A percentile compares a stretch with the other conserved stretches of the same genome.
Conservation (phyloP, 2,888 invertebrate genomes). For the Drosophila subsilvestris region DNA sequence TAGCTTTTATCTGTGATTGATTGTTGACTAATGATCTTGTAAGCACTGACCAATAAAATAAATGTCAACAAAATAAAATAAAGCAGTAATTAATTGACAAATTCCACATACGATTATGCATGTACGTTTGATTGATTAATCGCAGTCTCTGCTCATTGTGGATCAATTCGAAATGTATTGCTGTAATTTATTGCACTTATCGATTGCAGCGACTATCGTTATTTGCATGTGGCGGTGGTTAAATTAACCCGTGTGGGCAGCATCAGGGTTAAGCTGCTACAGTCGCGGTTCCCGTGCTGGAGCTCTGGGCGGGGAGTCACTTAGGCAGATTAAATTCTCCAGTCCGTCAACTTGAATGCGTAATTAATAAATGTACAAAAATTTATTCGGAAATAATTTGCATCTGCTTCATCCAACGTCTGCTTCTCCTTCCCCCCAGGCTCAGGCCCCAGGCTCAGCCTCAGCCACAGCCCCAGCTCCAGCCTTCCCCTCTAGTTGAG, state of each 20-base stretch:
- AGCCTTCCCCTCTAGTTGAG: conserved; percentile 6
- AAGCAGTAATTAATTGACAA: background rate
- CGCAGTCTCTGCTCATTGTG: background rate
- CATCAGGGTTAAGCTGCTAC: background rate
- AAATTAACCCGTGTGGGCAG: background rate
- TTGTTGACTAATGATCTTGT: background rate
- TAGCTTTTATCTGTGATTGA: background rate
- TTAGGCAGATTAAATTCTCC: conserved; percentile 53
- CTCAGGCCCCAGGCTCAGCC: background rate
- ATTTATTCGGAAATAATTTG: conserved; percentile 47
- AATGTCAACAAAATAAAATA: background rate
- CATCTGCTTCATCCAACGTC: conserved; percentile 19
- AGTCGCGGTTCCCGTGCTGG: background rate
- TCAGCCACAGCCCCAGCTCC: background rate
- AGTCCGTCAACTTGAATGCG: conserved; percentile 52
- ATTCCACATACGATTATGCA: background rate
- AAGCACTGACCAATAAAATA: conserved; percentile 1
- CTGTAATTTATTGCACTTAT: too few relatives aligned
- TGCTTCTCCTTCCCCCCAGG: background rate
- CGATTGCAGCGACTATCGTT: too few relatives aligned
- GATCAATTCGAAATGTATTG: background rate
- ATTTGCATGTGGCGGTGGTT: too few relatives aligned
- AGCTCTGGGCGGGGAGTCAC: conserved; percentile 19
- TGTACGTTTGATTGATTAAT: background rate
- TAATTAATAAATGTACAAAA: conserved; percentile 69